Percentiles rank a stretch among this genome's conserved stretches.
phyloP scores from a whole-genome alignment of 2,113 vertebrate genomes.

The Bettongia penicillata region DNA sequence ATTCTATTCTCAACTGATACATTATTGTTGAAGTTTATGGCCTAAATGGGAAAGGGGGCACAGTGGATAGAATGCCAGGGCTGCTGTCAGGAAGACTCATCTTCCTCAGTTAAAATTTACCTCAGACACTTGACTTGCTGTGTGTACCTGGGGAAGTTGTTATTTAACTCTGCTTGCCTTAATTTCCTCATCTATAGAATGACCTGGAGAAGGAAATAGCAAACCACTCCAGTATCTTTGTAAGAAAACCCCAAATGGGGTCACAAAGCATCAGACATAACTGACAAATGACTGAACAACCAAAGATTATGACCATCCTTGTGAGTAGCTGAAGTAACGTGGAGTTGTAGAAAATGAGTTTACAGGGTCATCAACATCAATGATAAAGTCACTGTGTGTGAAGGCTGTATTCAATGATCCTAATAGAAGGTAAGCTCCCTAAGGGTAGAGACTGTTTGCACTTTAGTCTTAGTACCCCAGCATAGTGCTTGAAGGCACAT shows the following conservation, averaged over 20 bases:
- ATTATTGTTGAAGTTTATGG: background rate
- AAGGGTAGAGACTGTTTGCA: background rate
- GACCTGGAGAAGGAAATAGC: background rate
- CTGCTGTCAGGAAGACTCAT: background rate
- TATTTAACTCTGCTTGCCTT: background rate
- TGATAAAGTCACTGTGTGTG: background rate
- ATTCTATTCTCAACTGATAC: background rate
- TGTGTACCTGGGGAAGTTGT: background rate
- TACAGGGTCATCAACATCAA: background rate
- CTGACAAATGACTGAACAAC: background rate
- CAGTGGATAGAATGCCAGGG: background rate
- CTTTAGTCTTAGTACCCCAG: background rate
- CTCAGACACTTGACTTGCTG: background rate
- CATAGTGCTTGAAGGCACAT: background rate
- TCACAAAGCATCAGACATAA: background rate
- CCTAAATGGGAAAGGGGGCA: background rate
- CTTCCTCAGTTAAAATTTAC: background rate
- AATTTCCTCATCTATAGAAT: background rate
- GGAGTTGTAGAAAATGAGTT: background rate
- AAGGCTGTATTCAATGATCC: background rate
- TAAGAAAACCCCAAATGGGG: background rate
- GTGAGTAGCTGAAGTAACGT: background rate
- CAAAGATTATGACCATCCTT: background rate
- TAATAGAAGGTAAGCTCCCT: background rate
- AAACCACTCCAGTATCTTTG: background rate